A percentile compares a stretch with the other conserved stretches of the same genome.
Conservation (phyloP, 2,113 vertebrate genomes). For the Smithornis capensis region DNA sequence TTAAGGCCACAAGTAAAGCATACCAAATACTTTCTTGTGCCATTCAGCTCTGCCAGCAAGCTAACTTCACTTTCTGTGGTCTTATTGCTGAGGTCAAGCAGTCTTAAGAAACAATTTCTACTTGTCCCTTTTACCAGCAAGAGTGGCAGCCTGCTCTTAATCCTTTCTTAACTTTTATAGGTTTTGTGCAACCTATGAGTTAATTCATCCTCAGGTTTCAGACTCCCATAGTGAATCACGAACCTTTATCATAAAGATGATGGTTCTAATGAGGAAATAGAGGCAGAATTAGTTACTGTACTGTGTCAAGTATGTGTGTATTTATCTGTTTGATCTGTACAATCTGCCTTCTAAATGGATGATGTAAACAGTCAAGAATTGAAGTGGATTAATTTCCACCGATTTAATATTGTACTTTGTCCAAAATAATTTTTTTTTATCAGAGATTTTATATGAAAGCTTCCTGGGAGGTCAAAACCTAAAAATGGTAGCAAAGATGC, state of each 20-base stretch:
- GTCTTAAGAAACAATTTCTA: not conserved
- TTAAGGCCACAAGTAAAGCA: not conserved
- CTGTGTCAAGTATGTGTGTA: too few species aligned
- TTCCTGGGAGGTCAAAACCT: not conserved
- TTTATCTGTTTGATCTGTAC: not conserved
- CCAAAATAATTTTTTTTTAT: not conserved
- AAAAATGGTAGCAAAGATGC: not conserved
- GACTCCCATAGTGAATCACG: not conserved
- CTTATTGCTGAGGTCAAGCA: not conserved
- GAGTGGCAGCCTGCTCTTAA: not conserved
- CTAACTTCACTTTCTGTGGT: not conserved
- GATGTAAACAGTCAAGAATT: not conserved
- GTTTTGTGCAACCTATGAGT: not conserved
- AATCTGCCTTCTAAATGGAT: not conserved
- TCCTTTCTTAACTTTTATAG: not conserved
- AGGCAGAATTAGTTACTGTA: not conserved
- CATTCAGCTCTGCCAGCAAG: not conserved
- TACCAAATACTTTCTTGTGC: not conserved
- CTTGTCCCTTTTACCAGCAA: not conserved
- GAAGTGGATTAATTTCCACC: not conserved
- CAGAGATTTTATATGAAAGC: not conserved
- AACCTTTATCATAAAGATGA: not conserved
- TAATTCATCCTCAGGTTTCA: not conserved
- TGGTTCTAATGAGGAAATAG: not conserved
- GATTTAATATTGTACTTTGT: not conserved